These are phyloP conservation scores for Protonemura montana DNA, from an alignment of 2,888 invertebrate genomes.

Conservation along the genomic window DNA sequence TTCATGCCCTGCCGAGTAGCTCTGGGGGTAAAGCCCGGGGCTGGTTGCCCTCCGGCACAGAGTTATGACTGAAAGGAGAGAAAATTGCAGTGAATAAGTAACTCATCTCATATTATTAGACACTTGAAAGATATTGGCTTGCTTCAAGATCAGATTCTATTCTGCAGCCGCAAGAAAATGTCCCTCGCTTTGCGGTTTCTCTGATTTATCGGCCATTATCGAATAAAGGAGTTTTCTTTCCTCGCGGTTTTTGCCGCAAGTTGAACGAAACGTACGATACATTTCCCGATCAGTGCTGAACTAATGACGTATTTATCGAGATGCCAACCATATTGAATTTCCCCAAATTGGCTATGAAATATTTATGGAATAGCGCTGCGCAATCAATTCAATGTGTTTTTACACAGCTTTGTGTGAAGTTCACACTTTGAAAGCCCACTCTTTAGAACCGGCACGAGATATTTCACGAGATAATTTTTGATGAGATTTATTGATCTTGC, in stretches of 20 bases:
- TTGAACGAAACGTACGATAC: neutral
- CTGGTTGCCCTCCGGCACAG: neutral
- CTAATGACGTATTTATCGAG: neutral
- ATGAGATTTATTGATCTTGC: neutral
- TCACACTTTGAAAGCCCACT: neutral
- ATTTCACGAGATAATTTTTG: neutral
- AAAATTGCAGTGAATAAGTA: neutral
- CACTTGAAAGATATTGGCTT: neutral
- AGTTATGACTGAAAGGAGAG: neutral
- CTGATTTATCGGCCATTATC: neutral
- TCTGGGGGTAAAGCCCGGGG: neutral
- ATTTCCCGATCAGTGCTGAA: neutral
- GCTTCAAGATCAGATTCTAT: neutral
- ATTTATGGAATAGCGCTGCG: neutral
- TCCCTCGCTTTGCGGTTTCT: neutral
- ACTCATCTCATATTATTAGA: neutral
- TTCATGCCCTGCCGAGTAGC: too few species aligned
- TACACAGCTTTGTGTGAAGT: neutral
- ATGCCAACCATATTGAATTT: neutral
- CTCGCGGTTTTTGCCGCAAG: neutral
- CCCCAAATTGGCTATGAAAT: slow-evolving; percentile 7
- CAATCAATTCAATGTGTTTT: neutral
- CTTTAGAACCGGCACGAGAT: neutral
- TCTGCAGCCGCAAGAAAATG: neutral
- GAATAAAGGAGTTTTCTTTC: neutral